Base-by-base conservation (phyloP, 2,797 vertebrate species). In the Rhadinocentrus ornatus region DNA sequence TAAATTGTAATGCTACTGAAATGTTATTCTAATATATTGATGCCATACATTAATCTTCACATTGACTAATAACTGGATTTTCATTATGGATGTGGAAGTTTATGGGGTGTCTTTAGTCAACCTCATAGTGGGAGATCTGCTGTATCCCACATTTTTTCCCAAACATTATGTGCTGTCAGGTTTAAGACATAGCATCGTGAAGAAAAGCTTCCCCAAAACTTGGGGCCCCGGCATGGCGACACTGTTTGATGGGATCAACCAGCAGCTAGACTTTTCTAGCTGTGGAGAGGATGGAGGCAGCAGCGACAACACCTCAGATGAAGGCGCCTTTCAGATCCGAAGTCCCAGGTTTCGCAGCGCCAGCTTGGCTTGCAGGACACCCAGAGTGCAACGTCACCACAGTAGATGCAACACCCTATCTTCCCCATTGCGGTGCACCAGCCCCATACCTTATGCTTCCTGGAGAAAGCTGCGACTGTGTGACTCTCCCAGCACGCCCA, bases 401-500 rank as follows among this genome's bases (percentile, higher is more conserved):
- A 70, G 84, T 32, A 85, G 86, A 44, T 88, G 66, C 76, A 62
- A 39, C 46, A 11, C 79, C 0, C 2, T 76, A 3, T 83, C 89
- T 0, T 90, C 93, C 9, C 86, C 91, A 20, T 16, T 66, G 0
- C 72, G 61, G 9, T 91, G 92, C 0, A 89, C 88, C 31, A 96
- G 94, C 20, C 96, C 96, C 0, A 90, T 95, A 46, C 95, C 93
- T 0, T 93, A 92, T 0, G 86, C 92, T 18, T 90, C 92, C 13
- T 96, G 94, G 94, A 96, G 89, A 37, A 95, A 96, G 69, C 90
- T 94, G 69, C 92, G 91, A 39, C 93, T 95, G 0, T 94, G 94
- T 39, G 96, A 96, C 64, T 96, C 93, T 0, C 96, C 96, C 0
- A 93, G 91, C 87, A 99, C 97, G 0, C 96, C 98, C 39, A 98